Evolutionary conservation across 2,113 vertebrate genomes (phyloP), one percentile per base, ranked within the genome.

Genomic region (Trinectes maculatus): DNA sequence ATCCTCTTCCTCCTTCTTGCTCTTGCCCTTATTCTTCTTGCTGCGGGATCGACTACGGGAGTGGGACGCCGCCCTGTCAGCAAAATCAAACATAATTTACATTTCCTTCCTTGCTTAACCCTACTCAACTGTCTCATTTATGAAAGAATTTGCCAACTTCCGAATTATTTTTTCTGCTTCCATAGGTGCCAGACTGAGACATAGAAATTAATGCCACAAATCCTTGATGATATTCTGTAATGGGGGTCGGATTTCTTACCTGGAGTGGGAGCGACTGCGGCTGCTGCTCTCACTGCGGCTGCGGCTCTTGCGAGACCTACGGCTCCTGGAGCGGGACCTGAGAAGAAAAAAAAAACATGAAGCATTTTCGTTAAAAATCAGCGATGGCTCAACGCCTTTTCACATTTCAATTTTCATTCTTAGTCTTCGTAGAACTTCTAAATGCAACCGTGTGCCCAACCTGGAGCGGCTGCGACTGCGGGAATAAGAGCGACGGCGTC

Each of bases 281-380:
- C 94, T 95, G 89, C 94, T 98, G 80, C 95, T 97, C 55, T 92
- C 94, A 29, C 95, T 98, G 71, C 88, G 94, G 87, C 95, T 97
- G 83, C 94, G 93, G 88, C 96, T 98, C 91, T 97, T 98, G 12
- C 93, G 95, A 31, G 96, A 97, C 54, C 95, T 92, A 79, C 96
- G 93, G 91, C 96, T 98, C 79, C 95, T 93, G 86, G 96, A 98
- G 71, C 93, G 95, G 83, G 97, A 99, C 88, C 96, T 98, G 79
- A 16, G 74, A 6, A 25, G 6, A 18, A 24, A 34, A 55, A 18
- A 24, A 34, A 55, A 10, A 19, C 0, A 9, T 0, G 16, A 12
- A 3, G 19, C 5, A 12, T 11, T 22, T 4, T 44, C 10, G 13
- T 11, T 16, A 2, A 36, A 0, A 39, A 39, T n/a, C 11, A 15